phyloP scores from a whole-genome alignment of 2,888 invertebrate species.

The Stramonita haemastoma region DNA sequence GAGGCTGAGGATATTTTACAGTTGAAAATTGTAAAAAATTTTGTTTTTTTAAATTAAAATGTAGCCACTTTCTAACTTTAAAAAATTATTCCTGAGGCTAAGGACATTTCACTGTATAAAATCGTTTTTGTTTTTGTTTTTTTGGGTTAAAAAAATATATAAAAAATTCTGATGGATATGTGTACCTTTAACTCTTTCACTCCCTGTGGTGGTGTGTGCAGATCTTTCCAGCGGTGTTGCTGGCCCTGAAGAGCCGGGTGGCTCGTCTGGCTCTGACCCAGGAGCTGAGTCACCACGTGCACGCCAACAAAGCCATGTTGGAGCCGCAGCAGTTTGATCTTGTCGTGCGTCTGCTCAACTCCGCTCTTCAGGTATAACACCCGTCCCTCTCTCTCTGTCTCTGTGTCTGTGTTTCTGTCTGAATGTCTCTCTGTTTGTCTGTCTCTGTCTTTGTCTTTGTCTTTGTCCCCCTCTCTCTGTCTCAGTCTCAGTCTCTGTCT shows the following conservation, averaged over 20 bases:
- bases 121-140: too few relatives aligned
- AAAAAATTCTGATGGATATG: too few relatives aligned
- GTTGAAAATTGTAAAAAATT: too few relatives aligned
- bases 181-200: not conserved
- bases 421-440: too few relatives aligned
- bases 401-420: not conserved
- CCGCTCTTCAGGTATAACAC: constrained; percentile 85
- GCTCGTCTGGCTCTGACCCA: constrained; percentile 92
- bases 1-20: too few relatives aligned
- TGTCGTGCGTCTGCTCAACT: constrained; percentile 94
- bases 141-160: too few relatives aligned
- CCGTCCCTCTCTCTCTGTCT: not conserved
- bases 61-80: too few relatives aligned
- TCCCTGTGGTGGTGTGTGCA: constrained; percentile 57
- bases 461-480: too few relatives aligned
- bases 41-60: too few relatives aligned
- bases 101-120: too few relatives aligned
- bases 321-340: constrained; percentile 98
- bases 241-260: constrained; percentile 91
- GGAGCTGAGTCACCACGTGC: constrained; percentile 91
- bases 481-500: not conserved
- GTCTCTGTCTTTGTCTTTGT: too few relatives aligned
- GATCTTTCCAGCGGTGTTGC: constrained; percentile 94
- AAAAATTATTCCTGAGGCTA: too few relatives aligned
- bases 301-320: constrained; percentile 90